Evolutionary conservation across 2,888 invertebrate species (phyloP).

Genomic region (Leptinotarsa tumamoca): DNA sequence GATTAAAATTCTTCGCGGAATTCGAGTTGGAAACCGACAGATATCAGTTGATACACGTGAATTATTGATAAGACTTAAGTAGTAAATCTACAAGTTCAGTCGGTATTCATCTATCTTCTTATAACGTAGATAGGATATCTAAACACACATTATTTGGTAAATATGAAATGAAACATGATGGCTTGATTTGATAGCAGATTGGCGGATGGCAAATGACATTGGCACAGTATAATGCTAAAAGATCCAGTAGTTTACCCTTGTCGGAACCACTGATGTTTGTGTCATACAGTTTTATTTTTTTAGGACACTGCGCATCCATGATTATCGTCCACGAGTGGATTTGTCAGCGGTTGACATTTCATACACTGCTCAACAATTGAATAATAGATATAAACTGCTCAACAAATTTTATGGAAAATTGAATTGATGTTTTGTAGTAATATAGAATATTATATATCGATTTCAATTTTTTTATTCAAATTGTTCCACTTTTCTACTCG

Average conservation of each 20-base stretch:
- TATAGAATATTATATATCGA: too few relatives aligned
- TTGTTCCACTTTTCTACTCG: too few relatives aligned
- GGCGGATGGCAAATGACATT: background rate
- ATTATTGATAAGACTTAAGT: background rate
- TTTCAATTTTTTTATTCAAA: too few relatives aligned
- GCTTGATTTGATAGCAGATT: background rate
- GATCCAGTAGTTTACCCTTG: background rate
- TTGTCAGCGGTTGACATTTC: too few relatives aligned
- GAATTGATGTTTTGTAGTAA: too few relatives aligned
- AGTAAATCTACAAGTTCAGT: background rate
- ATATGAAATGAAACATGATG: constrained; percentile 13
- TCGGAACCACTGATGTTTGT: background rate
- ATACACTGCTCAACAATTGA: too few relatives aligned
- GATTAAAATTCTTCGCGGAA: background rate
- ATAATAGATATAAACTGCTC: too few relatives aligned
- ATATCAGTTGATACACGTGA: background rate
- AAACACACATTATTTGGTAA: constrained; percentile 20
- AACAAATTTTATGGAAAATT: too few relatives aligned
- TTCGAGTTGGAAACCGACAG: background rate
- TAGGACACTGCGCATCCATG: too few relatives aligned
- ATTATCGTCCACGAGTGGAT: too few relatives aligned
- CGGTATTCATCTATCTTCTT: constrained; percentile 17
- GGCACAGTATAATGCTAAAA: background rate
- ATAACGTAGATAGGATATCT: background rate
- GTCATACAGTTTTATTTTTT: too few relatives aligned